A percentile compares a stretch with the other conserved stretches of the same genome.
Evolutionary conservation across 2,888 invertebrate genomes (phyloP).

Genomic region (Limnephilus auricula): DNA sequence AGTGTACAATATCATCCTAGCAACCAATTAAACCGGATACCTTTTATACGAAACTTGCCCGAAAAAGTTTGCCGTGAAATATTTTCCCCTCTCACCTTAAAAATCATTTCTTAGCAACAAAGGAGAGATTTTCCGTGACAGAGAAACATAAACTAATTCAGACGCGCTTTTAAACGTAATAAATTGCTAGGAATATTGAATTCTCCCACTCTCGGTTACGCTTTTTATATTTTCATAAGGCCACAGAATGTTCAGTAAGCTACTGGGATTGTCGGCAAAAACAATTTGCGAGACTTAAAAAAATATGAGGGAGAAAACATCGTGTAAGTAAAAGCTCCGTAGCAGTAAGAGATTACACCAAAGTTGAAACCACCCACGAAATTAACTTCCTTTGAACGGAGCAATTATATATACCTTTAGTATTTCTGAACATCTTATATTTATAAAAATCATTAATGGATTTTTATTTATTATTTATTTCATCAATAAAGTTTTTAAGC

Average conservation of each 20-base stretch:
- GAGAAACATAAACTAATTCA: constrained; percentile 63
- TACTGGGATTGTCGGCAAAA: constrained; percentile 62
- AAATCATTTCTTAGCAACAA: constrained; percentile 46
- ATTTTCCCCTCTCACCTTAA: neutral
- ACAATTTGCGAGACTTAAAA: constrained; percentile 64
- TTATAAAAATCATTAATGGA: neutral
- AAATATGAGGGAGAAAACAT: constrained; percentile 33
- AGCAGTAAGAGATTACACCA: neutral
- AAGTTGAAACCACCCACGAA: neutral
- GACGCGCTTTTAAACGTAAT: constrained; percentile 67
- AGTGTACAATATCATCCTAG: neutral
- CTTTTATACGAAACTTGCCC: neutral
- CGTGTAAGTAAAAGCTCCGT: neutral
- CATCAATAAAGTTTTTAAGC: too few species aligned
- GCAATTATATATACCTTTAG: neutral
- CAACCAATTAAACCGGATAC: neutral
- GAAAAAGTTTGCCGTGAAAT: neutral
- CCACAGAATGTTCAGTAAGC: constrained; percentile 32
- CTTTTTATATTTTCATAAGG: constrained; percentile 59
- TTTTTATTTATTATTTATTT: too few species aligned
- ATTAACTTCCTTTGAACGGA: neutral
- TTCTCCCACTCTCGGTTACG: constrained; percentile 60
- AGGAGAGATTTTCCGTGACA: constrained; percentile 54
- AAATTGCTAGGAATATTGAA: constrained; percentile 66
- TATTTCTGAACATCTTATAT: neutral